Percentiles rank a stretch among this genome's conserved stretches.
Evolutionary conservation across 2,797 vertebrate genomes (phyloP).

Genomic region (Catharus ustulatus): DNA sequence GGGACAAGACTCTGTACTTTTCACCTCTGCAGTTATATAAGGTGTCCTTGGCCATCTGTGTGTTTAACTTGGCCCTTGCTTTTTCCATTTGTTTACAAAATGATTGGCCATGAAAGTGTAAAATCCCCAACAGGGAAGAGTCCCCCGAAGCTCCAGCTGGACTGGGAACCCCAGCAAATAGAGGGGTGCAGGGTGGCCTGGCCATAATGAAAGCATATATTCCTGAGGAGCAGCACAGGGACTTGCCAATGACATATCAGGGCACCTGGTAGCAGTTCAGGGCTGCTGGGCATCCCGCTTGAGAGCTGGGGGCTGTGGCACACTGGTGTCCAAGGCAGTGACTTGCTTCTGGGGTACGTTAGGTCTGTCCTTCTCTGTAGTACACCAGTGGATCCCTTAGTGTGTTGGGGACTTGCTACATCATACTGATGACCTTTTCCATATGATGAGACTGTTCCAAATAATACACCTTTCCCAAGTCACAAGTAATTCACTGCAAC

Average conservation of each 20-base stretch:
- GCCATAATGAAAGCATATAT: rapidly evolving
- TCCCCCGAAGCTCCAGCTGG: neutral
- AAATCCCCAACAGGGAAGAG: neutral
- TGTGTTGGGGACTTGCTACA: neutral
- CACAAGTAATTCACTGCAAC: neutral
- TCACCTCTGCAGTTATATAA: slow-evolving; percentile 4
- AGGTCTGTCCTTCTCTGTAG: rapidly evolving
- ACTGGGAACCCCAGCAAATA: rapidly evolving
- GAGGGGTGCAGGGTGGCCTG: rapidly evolving
- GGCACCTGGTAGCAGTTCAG: neutral
- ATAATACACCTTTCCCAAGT: neutral
- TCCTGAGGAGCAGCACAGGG: rapidly evolving
- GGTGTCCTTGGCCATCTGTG: neutral
- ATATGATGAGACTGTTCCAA: neutral
- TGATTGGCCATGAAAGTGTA: neutral
- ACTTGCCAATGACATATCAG: rapidly evolving
- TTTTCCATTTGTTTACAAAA: slow-evolving; percentile 9
- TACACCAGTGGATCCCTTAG: neutral
- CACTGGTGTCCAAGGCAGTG: neutral
- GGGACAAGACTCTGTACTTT: slow-evolving; percentile 14
- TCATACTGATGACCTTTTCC: neutral
- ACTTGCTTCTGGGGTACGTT: rapidly evolving
- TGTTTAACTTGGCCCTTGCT: neutral
- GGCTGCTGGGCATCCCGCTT: neutral
- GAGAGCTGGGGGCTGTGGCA: neutral